Percentiles rank a stretch among this genome's conserved stretches.
phyloP scores from a whole-genome alignment of 2,797 vertebrate genomes.

The Bradypodion ventrale region DNA sequence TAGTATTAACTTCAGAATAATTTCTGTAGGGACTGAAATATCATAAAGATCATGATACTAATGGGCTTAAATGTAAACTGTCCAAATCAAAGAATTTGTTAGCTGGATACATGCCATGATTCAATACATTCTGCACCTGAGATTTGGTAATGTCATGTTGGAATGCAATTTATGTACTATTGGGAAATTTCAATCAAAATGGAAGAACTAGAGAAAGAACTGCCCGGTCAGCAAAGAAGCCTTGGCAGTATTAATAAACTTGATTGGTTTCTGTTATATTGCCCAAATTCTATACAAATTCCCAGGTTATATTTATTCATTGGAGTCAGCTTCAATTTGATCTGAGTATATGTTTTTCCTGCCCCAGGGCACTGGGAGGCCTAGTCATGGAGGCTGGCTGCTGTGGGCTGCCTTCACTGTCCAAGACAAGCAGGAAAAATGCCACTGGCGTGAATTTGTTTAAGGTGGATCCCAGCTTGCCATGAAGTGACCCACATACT shows the following conservation, averaged over 20 bases:
- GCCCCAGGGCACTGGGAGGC: too few relatives aligned
- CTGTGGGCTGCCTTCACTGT: too few relatives aligned
- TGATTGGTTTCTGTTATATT: background rate
- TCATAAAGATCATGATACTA: background rate
- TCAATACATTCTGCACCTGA: background rate
- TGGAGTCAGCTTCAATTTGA: too few relatives aligned
- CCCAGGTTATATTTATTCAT: background rate
- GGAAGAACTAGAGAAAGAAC: background rate
- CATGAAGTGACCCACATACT: too few relatives aligned
- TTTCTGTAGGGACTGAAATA: background rate
- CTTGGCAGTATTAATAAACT: background rate
- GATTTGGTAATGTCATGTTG: background rate
- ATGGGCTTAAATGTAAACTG: background rate
- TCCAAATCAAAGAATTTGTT: background rate
- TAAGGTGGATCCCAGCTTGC: too few relatives aligned
- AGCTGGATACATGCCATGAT: background rate
- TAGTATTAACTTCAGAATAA: background rate
- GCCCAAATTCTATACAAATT: background rate
- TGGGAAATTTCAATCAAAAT: background rate
- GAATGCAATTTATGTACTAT: background rate
- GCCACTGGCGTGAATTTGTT: too few relatives aligned
- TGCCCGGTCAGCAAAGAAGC: background rate
- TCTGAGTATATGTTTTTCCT: too few relatives aligned
- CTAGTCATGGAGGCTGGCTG: too few relatives aligned
- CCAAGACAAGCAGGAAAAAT: too few relatives aligned